These are phyloP conservation scores for Squalus acanthias DNA, from an alignment of 2,797 vertebrate genomes.

Conservation along the genomic window DNA sequence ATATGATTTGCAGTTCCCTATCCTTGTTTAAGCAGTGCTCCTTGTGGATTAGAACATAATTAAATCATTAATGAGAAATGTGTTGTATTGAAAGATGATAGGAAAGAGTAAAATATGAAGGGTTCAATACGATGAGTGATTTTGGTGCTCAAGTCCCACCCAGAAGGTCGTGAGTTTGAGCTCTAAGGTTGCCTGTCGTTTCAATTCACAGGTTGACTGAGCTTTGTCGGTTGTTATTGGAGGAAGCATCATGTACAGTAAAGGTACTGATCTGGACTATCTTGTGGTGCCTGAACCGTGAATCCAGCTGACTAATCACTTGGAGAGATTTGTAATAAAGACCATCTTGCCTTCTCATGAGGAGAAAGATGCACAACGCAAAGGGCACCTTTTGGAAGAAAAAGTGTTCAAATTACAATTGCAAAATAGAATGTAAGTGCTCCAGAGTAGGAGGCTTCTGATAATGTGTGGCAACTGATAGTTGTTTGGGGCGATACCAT, in stretches of 20 bases:
- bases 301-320: background rate
- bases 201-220: background rate
- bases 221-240: slow-evolving; percentile 11
- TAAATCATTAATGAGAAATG: slow-evolving; percentile 25
- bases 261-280: background rate
- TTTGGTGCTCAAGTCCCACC: background rate
- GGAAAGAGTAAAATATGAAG: background rate
- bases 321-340: background rate
- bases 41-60: slow-evolving; percentile 10
- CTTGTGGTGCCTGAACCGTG: background rate
- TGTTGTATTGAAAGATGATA: slow-evolving; percentile 5
- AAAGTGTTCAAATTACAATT: no score
- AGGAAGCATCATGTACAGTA: background rate
- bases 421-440: background rate
- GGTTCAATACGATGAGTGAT: no score
- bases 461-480: background rate
- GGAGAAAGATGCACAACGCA: background rate
- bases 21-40: background rate
- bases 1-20: background rate
- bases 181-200: background rate
- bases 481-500: background rate
- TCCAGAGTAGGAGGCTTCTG: background rate
- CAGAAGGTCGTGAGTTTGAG: background rate
- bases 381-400: background rate
- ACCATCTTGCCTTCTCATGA: background rate